A percentile compares a stretch with the other conserved stretches of the same genome.
Evolutionary conservation across 2,888 invertebrate genomes (phyloP).

Genomic region (Tiliacea citrago): DNA sequence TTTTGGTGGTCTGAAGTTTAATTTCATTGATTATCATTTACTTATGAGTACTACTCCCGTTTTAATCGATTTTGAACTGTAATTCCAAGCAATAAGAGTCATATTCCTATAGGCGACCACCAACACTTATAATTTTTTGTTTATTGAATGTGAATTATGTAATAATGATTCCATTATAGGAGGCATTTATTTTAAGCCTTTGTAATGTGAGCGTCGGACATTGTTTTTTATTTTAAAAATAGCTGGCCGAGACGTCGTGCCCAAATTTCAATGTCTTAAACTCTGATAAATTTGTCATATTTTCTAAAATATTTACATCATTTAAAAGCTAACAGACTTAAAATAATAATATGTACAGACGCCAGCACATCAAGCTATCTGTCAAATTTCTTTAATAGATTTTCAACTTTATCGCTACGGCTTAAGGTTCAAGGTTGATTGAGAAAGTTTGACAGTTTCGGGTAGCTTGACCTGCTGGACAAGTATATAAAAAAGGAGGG

Average conservation of each 20-base stretch:
- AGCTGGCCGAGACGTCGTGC: neutral
- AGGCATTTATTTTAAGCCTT: constrained; percentile 50
- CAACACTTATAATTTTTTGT: neutral
- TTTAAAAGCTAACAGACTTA: no score
- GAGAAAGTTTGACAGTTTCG: no score
- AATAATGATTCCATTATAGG: constrained; percentile 32
- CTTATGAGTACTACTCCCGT: no score
- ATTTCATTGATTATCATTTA: neutral
- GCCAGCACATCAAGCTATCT: no score
- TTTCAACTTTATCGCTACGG: no score
- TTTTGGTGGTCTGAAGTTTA: constrained; percentile 10
- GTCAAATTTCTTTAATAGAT: no score
- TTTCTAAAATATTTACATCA: no score
- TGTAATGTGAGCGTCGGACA: neutral
- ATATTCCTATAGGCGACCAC: constrained; percentile 9
- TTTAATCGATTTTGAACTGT: constrained; percentile 12
- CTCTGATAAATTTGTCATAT: no score
- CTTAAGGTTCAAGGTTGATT: no score
- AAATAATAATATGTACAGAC: no score
- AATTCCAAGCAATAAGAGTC: neutral
- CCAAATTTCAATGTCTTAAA: neutral
- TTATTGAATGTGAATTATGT: constrained; percentile 18
- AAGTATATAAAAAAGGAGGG: no score
- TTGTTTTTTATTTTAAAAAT: constrained; percentile 5
- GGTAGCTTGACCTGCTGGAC: no score